Evolutionary conservation across 2,888 invertebrate genomes (phyloP), one percentile per base, ranked within the genome.

Genomic region (Oconnorella tubifera): DNA sequence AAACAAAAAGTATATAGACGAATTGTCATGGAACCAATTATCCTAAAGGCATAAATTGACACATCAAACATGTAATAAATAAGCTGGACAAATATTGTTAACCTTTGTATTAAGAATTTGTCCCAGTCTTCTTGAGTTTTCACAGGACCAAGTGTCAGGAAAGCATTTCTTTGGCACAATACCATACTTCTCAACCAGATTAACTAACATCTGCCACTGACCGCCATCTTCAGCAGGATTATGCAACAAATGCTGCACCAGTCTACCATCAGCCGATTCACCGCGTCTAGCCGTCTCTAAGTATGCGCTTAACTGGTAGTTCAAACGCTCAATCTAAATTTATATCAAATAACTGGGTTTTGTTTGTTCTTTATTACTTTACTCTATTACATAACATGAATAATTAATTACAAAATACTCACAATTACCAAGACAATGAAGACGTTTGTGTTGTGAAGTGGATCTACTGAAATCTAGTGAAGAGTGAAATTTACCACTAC

Each of bases 201-300:
- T 92, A 32, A 89, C 88, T 66, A 93, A 83, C 92, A 94, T 93
- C 78, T 92, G 91, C 93, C 92, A 94, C 79, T 94, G 93, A 0
- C 94, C 77, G 1, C 77, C 77, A 66, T 77, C 77, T 33, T 75
- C 75, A 2, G 73, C 55, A 1, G 76, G 75, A 50, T 72, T 71
- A 78, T 86, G 83, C 25, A 92, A 84, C 59, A 94, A 82, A 80
- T 90, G 91, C 69, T 89, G 88, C 59, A 92, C 86, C 19, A 92
- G 84, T 67, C 93, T 85, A 0, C 92, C 90, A 68, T 91, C 90
- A 0, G 91, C 86, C 0, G 86, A 77, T 77, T 93, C 92, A 14
- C 89, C 89, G 65, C 87, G 84, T 74, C 85, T 86, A 0, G 90
- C 88, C 0, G 90, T 89, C 68, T 88, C 86, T 0, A 92, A 89